Evolutionary conservation across 2,888 invertebrate genomes (phyloP).

Genomic region (Hydraecia micacea): DNA sequence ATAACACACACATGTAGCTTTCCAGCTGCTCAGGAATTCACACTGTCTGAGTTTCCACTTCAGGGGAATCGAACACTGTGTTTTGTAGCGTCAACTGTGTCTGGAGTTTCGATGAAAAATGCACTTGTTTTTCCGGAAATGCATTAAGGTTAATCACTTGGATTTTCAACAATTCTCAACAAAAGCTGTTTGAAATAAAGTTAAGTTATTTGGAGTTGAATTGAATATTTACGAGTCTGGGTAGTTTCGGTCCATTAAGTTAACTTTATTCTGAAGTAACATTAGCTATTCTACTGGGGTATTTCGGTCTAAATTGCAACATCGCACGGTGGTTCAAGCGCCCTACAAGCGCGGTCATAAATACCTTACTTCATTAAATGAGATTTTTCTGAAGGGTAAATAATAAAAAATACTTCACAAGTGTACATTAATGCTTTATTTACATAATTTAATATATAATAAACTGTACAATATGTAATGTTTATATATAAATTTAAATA

Average conservation of each 20-base stretch:
- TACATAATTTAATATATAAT: too few relatives aligned
- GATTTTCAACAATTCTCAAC: background rate
- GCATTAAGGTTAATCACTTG: slow-evolving; percentile 23
- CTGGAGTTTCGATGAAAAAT: slow-evolving; percentile 19
- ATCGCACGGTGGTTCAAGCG: too few relatives aligned
- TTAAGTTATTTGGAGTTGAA: background rate
- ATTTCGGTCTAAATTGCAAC: slow-evolving; percentile 8
- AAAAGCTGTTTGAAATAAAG: background rate
- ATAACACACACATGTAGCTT: slow-evolving; percentile 52
- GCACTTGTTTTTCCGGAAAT: slow-evolving; percentile 30
- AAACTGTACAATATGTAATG: too few relatives aligned
- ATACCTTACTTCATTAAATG: too few relatives aligned
- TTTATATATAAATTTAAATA: too few relatives aligned
- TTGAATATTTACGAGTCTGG: slow-evolving; percentile 40
- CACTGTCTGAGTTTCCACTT: slow-evolving; percentile 35
- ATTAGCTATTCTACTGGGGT: background rate
- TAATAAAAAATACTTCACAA: too few relatives aligned
- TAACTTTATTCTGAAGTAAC: slow-evolving; percentile 13
- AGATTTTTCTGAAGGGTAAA: too few relatives aligned
- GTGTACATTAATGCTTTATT: too few relatives aligned
- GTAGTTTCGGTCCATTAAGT: slow-evolving; percentile 5
- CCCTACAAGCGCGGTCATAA: too few relatives aligned
- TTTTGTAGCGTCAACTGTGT: slow-evolving; percentile 18
- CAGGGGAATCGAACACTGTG: slow-evolving; percentile 30
- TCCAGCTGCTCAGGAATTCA: slow-evolving; percentile 43